These are phyloP conservation scores for Gracilinanus agilis DNA, from an alignment of 2,113 vertebrate genomes.

Conservation along the genomic window DNA sequence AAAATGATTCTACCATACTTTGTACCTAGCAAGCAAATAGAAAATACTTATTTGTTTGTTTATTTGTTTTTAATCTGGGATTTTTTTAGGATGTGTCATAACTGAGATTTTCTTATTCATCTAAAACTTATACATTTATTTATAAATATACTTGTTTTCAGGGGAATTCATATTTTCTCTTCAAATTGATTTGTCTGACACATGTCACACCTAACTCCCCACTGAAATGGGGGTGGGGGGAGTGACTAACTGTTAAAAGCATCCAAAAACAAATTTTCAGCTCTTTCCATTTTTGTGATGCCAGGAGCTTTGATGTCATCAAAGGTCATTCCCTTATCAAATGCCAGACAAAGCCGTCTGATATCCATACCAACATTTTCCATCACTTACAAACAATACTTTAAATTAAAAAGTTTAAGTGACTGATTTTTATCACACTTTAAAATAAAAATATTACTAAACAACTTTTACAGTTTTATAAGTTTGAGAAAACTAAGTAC, in stretches of 20 bases:
- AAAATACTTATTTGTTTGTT: background rate
- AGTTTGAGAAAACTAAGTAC: background rate
- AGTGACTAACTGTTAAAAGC: conserved; percentile 20
- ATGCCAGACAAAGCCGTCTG: background rate
- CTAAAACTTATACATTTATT: background rate
- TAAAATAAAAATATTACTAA: background rate
- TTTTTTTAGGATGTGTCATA: background rate
- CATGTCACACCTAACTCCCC: background rate
- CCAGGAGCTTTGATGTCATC: conserved; percentile 22
- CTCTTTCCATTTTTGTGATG: background rate
- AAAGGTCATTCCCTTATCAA: conserved; percentile 21
- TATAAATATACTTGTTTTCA: background rate
- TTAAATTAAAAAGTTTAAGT: background rate
- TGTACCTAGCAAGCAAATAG: background rate
- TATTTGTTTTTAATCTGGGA: background rate
- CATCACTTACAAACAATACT: background rate
- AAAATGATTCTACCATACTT: background rate
- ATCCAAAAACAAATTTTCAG: background rate
- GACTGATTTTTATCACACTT: background rate
- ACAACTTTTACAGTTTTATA: background rate
- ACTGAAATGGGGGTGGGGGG: conserved; percentile 3
- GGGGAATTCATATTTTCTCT: background rate
- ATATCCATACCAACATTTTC: background rate
- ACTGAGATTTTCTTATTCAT: background rate
- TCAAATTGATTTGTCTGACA: background rate